Evolutionary conservation across 2,797 vertebrate species (phyloP).

Genomic region (Thaleichthys pacificus): DNA sequence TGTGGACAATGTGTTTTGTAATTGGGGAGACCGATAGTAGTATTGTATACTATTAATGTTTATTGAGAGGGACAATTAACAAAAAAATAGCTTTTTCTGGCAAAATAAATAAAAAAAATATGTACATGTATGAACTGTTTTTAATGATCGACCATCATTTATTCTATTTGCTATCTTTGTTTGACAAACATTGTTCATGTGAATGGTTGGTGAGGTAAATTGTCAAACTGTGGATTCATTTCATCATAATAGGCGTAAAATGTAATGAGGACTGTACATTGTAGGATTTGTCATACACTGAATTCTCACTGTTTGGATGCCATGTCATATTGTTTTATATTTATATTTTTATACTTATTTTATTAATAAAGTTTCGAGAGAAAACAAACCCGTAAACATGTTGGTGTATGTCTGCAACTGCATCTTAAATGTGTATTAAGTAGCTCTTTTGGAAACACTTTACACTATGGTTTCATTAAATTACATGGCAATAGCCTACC

Average conservation of each 20-base stretch:
- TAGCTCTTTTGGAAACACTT: too few species aligned
- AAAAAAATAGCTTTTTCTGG: constrained; percentile 64
- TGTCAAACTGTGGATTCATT: constrained; percentile 81
- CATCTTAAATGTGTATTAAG: constrained; percentile 1
- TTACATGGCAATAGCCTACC: too few species aligned
- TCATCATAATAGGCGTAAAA: constrained; percentile 78
- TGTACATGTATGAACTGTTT: constrained; percentile 79
- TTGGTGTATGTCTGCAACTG: background rate
- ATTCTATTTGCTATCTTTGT: constrained; percentile 80
- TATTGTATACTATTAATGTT: constrained; percentile 83
- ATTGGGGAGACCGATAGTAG: constrained; percentile 78
- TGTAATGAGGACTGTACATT: constrained; percentile 77
- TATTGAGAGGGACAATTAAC: constrained; percentile 52
- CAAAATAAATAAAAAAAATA: constrained; percentile 69
- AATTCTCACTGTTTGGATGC: constrained; percentile 79
- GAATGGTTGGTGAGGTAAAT: constrained; percentile 78
- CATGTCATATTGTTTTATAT: constrained; percentile 97
- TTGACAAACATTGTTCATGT: constrained; percentile 77
- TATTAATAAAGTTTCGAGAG: constrained; percentile 84
- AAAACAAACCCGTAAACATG: background rate
- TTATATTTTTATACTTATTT: constrained; percentile 99
- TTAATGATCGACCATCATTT: constrained; percentile 76
- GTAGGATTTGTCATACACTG: constrained; percentile 79
- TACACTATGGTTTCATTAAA: too few species aligned
- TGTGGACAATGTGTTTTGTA: constrained; percentile 85